A percentile compares a stretch with the other conserved stretches of the same genome.
Conservation (phyloP, 2,888 invertebrate species). For the Aspidiotus rigidus region DNA sequence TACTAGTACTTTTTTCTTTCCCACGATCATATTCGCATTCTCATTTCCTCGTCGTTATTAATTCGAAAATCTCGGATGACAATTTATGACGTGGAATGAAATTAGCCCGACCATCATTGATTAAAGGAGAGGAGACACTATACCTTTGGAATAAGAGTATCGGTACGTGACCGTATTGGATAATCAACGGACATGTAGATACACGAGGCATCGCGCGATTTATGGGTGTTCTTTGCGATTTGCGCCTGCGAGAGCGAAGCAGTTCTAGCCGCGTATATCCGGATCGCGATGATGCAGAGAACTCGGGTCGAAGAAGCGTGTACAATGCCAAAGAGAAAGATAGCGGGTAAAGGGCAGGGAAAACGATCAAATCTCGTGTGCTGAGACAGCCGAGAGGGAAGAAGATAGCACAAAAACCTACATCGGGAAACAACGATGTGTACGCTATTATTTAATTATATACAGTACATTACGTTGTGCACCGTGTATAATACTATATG, state of each 20-base stretch:
- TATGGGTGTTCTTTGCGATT: neutral
- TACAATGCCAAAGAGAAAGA: neutral
- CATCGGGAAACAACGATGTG: neutral
- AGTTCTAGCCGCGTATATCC: neutral
- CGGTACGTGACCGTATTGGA: constrained; percentile 1
- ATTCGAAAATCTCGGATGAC: no score
- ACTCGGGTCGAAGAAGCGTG: no score
- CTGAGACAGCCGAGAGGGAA: constrained; percentile 30
- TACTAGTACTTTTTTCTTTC: no score
- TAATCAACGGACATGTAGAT: neutral
- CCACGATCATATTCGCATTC: no score
- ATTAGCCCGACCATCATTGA: no score
- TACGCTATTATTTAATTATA: neutral
- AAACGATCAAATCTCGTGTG: constrained; percentile 21
- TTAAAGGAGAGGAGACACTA: no score
- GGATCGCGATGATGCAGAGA: no score
- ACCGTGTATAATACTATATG: no score
- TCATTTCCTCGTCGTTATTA: no score
- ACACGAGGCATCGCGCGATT: neutral
- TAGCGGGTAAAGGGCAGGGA: neutral
- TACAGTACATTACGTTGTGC: no score
- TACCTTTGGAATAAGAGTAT: no score
- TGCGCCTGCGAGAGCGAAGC: neutral
- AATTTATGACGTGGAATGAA: no score
- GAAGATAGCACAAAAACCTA: constrained; percentile 18